phyloP scores from a whole-genome alignment of 2,113 vertebrate genomes.

The Ahaetulla prasina region DNA sequence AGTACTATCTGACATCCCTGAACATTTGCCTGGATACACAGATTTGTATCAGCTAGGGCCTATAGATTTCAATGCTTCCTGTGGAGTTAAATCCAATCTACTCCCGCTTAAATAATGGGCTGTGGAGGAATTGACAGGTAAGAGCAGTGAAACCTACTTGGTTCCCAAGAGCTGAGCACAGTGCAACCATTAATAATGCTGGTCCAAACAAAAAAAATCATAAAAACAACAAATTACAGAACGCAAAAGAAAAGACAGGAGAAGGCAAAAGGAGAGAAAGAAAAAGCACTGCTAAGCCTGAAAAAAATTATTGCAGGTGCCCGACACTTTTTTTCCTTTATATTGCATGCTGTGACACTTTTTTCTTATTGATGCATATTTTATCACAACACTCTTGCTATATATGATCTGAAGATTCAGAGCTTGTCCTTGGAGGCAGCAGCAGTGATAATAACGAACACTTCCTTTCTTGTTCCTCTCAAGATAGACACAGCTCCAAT shows the following conservation, averaged over 20 bases:
- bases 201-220: neutral
- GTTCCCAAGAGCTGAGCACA: neutral
- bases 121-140: neutral
- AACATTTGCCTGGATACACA: neutral
- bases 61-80: neutral
- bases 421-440: slow-evolving; percentile 59
- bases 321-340: slow-evolving; percentile 61
- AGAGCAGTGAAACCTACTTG: neutral
- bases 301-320: slow-evolving; percentile 60
- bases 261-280: neutral
- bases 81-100: neutral
- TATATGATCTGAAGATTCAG: slow-evolving; percentile 72
- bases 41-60: neutral
- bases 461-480: slow-evolving; percentile 71
- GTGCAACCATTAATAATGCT: neutral
- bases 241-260: slow-evolving; percentile 1
- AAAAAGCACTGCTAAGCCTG: slow-evolving; percentile 46
- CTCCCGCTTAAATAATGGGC: neutral
- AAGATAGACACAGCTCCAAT: slow-evolving; percentile 58
- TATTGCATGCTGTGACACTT: slow-evolving; percentile 66
- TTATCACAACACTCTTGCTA: slow-evolving; percentile 73
- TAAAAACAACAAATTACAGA: slow-evolving; percentile 30
- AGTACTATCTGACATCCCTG: neutral
- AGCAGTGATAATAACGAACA: slow-evolving; percentile 72
- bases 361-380: slow-evolving; percentile 70